Percentiles rank a stretch among this genome's conserved stretches.
Evolutionary conservation across 2,888 invertebrate genomes (phyloP).

Genomic region (Rhamnusium bicolor): DNA sequence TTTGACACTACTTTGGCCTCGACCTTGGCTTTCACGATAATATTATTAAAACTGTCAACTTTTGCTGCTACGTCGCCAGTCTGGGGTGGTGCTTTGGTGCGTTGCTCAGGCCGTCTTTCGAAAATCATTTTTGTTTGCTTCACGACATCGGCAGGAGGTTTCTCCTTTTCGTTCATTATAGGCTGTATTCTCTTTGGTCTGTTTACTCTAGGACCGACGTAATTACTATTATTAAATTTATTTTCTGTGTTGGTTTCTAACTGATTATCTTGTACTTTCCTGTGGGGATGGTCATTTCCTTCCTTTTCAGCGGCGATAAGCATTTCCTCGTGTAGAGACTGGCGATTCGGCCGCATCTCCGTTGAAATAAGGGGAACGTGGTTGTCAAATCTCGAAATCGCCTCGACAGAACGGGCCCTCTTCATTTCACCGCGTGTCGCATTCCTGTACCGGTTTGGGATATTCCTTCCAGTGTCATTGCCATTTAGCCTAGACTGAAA

Average conservation of each 20-base stretch:
- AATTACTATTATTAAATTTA: constrained; percentile 57
- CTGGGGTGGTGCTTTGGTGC: constrained; percentile 72
- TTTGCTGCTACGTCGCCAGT: constrained; percentile 79
- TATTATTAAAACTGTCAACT: constrained; percentile 77
- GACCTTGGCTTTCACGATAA: constrained; percentile 74
- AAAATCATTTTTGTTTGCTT: constrained; percentile 89
- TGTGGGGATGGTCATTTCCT: constrained; percentile 60
- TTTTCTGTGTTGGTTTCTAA: constrained; percentile 43
- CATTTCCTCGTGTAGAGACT: constrained; percentile 72
- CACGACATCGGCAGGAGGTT: constrained; percentile 92
- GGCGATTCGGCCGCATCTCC: constrained; percentile 60
- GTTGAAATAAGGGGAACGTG: constrained; percentile 41
- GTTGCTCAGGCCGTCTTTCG: constrained; percentile 78
- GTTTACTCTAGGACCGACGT: constrained; percentile 65
- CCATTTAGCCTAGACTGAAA: constrained; percentile 60
- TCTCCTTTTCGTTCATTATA: constrained; percentile 81
- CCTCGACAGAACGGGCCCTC: constrained; percentile 89
- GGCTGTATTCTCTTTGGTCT: constrained; percentile 77
- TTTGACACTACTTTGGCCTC: constrained; percentile 59
- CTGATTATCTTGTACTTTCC: constrained; percentile 48
- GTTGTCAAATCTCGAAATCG: constrained; percentile 80
- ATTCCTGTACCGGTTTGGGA: constrained; percentile 72
- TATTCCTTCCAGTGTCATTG: constrained; percentile 58
- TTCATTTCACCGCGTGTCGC: constrained; percentile 76
- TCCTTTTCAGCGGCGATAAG: constrained; percentile 67